Conservation (phyloP, 2,797 vertebrate genomes). For the Channa striata region DNA sequence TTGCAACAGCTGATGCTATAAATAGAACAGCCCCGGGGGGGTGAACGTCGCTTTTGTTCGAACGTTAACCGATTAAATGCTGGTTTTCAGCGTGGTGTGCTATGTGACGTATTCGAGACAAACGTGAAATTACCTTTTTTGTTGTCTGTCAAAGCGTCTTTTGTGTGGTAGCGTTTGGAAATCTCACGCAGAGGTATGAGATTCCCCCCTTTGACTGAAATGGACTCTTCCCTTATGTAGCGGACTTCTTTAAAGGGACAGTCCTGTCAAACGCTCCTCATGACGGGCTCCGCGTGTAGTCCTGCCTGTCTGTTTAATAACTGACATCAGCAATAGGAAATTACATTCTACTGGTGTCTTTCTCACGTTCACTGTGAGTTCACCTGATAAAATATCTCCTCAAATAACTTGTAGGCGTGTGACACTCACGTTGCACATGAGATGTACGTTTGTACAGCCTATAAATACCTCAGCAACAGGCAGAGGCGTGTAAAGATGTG, state of each 20-base stretch:
- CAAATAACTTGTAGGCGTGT: neutral
- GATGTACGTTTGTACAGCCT: too few species aligned
- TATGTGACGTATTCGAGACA: rapidly evolving
- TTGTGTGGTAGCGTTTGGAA: neutral
- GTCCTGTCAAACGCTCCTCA: constrained; percentile 58
- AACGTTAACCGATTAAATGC: neutral
- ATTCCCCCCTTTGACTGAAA: constrained; percentile 54
- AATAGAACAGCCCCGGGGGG: constrained; percentile 80
- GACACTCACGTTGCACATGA: too few species aligned
- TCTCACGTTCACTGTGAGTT: neutral
- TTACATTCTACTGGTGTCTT: neutral
- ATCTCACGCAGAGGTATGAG: neutral
- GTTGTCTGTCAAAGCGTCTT: rapidly evolving
- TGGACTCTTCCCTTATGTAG: constrained; percentile 75
- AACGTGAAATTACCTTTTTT: rapidly evolving
- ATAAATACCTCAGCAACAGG: too few species aligned
- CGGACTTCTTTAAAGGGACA: constrained; percentile 77
- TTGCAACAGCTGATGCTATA: constrained; percentile 86
- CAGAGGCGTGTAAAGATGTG: too few species aligned
- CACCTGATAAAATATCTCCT: neutral
- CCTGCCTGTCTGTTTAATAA: neutral
- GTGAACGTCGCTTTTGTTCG: constrained; percentile 12
- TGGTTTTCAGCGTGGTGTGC: neutral
- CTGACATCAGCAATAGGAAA: neutral
- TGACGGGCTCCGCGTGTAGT: neutral